A percentile compares a stretch with the other conserved stretches of the same genome.
Evolutionary conservation across 2,113 vertebrate species (phyloP).

Genomic region (human (Homo sapiens)): DNA sequence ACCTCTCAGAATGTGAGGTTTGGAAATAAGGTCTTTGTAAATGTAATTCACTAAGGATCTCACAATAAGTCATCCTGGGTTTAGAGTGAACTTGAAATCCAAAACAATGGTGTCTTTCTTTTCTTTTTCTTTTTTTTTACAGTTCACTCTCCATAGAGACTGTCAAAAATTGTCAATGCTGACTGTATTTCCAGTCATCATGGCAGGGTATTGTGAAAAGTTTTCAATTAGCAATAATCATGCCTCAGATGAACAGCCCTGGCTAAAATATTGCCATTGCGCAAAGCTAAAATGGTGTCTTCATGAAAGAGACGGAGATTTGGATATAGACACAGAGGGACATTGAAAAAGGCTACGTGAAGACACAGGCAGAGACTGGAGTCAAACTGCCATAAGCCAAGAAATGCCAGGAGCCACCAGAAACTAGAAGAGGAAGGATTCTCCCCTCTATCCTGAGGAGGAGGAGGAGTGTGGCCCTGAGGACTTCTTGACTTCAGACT

Average conservation of each 20-base stretch:
- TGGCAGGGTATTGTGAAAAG: no score
- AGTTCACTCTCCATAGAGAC: no score
- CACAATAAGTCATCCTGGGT: background rate
- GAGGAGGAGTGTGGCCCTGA: background rate
- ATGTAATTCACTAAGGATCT: background rate
- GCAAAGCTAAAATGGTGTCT: background rate
- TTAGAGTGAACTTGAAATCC: background rate
- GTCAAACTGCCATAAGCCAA: background rate
- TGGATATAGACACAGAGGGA: background rate
- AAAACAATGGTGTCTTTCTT: background rate
- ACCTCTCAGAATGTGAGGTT: background rate
- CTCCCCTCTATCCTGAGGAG: background rate
- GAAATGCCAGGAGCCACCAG: background rate
- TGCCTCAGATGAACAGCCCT: no score
- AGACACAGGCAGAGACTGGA: background rate
- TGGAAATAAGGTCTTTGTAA: background rate
- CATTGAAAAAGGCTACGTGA: background rate
- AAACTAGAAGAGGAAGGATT: background rate
- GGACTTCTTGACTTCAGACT: background rate
- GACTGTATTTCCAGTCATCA: no score
- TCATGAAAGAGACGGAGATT: background rate
- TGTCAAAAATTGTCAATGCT: no score
- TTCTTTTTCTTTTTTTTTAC: background rate
- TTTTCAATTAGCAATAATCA: no score
- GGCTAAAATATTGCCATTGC: no score